These are phyloP conservation scores for Noctuana brunneofusca DNA, from an alignment of 2,888 invertebrate species.

Conservation along the genomic window DNA sequence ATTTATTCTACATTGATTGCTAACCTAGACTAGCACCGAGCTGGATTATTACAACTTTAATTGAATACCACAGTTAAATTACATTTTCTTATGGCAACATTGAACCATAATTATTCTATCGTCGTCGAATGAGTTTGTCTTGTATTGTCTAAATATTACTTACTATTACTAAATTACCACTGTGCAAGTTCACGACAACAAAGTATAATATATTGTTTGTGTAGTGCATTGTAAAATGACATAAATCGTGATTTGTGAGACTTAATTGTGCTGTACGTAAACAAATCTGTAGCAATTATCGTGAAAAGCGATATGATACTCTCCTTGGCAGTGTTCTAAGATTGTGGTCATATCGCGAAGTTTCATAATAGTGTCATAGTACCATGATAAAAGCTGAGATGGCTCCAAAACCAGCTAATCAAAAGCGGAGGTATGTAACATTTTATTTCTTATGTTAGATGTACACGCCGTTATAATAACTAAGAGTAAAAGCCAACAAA, in stretches of 20 bases:
- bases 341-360: slow-evolving; percentile 79
- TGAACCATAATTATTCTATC: background rate
- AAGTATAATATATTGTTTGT: slow-evolving; percentile 72
- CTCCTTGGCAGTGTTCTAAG: slow-evolving; percentile 83
- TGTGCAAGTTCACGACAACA: slow-evolving; percentile 75
- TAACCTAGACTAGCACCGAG: too few species aligned
- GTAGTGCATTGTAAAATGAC: slow-evolving; percentile 77
- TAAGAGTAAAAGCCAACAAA: background rate
- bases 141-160: slow-evolving; percentile 28
- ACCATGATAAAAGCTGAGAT: slow-evolving; percentile 65
- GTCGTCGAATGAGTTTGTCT: slow-evolving; percentile 11
- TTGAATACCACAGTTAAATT: too few species aligned
- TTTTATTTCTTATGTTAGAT: slow-evolving; percentile 10
- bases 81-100: background rate
- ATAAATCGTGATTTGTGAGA: slow-evolving; percentile 70
- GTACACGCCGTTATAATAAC: background rate
- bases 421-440: slow-evolving; percentile 86
- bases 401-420: slow-evolving; percentile 83
- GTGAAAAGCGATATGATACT: slow-evolving; percentile 79
- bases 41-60: too few species aligned
- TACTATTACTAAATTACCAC: slow-evolving; percentile 46
- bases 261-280: slow-evolving; percentile 56
- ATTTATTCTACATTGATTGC: too few species aligned
- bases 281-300: slow-evolving; percentile 55
- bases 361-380: slow-evolving; percentile 66